Base-by-base conservation (phyloP, 2,113 vertebrate genomes). In the Megalops atlanticus region DNA sequence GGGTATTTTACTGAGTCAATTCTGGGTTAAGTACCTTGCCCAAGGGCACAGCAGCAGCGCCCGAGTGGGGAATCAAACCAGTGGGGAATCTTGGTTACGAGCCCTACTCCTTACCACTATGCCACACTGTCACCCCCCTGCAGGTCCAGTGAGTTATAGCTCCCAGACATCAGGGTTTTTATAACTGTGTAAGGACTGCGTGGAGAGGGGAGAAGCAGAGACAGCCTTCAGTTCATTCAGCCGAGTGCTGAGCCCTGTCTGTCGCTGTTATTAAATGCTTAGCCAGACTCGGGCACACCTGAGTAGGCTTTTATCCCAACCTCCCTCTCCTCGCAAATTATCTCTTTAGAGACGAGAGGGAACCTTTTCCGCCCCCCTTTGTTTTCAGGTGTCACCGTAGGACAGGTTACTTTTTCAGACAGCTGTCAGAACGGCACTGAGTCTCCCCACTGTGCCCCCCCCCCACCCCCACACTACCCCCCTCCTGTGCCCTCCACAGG, bases 401-500 rank as follows among this genome's bases (percentile, higher is more conserved):
- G 43, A n/a, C n/a, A n/a, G n/a, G n/a, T n/a, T n/a, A n/a, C n/a
- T 49, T 49, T 49, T 8, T 49, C 8, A 49, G 16, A 18, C 5
- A 58, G 5, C 16, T 58, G 54, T 58, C 24, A 3, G 2, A 10
- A 68, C 0, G 69, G 38, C 31, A 0, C 6, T 2, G 1, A 0
- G 38, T 21, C 80, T 18, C 70, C 24, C 41, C 76, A 41, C 33
- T 77, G 1, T 54, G 31, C 35, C 39, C 1, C 78, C 31, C 45
- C 2, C n/a, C 0, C n/a, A 11, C 45, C 16, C 45, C 6, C 24
- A 10, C 10, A 11, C 27, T 16, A 64, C 3, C 14, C 21, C 16
- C 45, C 8, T 16, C 45, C 45, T 49, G 45, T 1, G 8, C 45
- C 16, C 45, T 21, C 74, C 85, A 40, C 86, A 99, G 98, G 98